Evolutionary conservation across 35 echinoderm and acorn worm genomes (phyloP).

Genomic region (Heliocidaris erythrogramma): DNA sequence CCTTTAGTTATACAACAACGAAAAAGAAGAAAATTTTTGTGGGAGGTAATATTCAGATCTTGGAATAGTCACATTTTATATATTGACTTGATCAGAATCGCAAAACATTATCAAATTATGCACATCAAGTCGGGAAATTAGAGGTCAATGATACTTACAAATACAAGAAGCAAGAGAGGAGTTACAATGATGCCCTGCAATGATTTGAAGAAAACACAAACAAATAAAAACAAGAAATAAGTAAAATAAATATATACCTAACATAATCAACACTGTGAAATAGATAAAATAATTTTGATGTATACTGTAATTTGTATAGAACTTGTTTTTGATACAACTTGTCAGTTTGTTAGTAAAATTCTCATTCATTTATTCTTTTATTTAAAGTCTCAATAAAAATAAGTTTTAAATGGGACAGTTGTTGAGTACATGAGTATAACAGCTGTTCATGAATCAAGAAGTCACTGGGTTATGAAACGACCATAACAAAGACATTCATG

Average conservation of each 20-base stretch:
- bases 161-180: slow-evolving; percentile 78
- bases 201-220: background rate
- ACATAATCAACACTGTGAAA: background rate
- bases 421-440: too few species aligned
- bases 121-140: background rate
- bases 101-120: background rate
- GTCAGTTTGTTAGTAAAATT: too few species aligned
- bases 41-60: too few species aligned
- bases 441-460: too few species aligned
- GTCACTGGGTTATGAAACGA: too few species aligned
- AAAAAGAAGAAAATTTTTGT: too few species aligned
- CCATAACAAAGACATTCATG: too few species aligned
- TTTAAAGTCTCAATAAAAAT: too few species aligned
- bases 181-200: slow-evolving; percentile 91
- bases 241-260: background rate
- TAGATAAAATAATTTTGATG: background rate
- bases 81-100: background rate
- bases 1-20: too few species aligned
- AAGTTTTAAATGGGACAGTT: too few species aligned
- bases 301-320: background rate
- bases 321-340: too few species aligned
- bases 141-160: slow-evolving; percentile 72
- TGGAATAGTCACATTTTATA: background rate
- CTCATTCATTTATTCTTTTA: too few species aligned
- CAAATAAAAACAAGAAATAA: slow-evolving; percentile 16